phyloP scores from a whole-genome alignment of 2,797 vertebrate genomes.

The Gambelia wislizenii region DNA sequence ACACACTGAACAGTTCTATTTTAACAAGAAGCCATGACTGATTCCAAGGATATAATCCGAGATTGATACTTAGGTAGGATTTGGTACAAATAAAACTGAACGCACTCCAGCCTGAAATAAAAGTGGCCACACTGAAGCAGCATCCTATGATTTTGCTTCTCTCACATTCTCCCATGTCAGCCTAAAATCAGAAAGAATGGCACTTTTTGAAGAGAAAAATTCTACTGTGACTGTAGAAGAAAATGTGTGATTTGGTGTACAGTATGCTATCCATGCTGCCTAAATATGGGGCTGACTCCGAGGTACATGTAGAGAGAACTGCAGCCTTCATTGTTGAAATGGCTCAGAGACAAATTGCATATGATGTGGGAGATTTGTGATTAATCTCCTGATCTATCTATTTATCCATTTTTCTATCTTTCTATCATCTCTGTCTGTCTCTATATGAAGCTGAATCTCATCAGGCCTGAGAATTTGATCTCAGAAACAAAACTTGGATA shows the following conservation, averaged over 20 bases:
- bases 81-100: slow-evolving; percentile 50
- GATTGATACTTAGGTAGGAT: slow-evolving; percentile 61
- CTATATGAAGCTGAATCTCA: not conserved
- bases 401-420: no score
- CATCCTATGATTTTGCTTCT: slow-evolving; percentile 63
- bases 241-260: not conserved
- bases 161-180: slow-evolving; percentile 51
- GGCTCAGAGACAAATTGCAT: not conserved
- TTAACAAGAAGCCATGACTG: slow-evolving; percentile 70
- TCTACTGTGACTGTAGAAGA: slow-evolving; percentile 28
- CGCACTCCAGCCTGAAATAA: slow-evolving; percentile 55
- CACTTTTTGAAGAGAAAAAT: slow-evolving; percentile 19
- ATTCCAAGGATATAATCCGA: slow-evolving; percentile 73
- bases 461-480: not conserved
- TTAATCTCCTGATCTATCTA: not conserved
- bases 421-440: not conserved
- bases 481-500: no score
- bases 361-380: not conserved
- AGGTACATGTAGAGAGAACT: not conserved
- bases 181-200: slow-evolving; percentile 48
- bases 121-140: slow-evolving; percentile 31
- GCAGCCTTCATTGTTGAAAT: not conserved
- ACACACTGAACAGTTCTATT: slow-evolving; percentile 63
- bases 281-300: not conserved
- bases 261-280: not conserved